phyloP scores from a whole-genome alignment of 1,140 invertebrate species.

The Adoxophyes honmai region DNA sequence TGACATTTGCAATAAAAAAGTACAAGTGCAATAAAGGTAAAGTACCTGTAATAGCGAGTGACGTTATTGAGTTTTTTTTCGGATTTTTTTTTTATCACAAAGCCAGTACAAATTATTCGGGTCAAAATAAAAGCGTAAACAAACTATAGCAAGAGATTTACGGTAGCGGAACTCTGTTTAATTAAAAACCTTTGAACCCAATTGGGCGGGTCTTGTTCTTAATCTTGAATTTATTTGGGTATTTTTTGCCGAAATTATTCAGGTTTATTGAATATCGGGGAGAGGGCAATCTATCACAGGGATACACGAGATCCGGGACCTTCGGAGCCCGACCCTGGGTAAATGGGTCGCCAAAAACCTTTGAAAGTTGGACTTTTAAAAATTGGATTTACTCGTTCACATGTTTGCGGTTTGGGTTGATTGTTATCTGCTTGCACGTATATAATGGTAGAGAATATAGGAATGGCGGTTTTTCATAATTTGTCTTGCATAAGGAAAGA shows the following conservation, averaged over 20 bases:
- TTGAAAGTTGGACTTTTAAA: slow-evolving; percentile 36
- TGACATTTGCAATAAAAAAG: too few species aligned
- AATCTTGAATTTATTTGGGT: slow-evolving; percentile 41
- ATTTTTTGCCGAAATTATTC: slow-evolving; percentile 52
- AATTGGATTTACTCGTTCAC: slow-evolving; percentile 40
- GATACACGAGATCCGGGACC: slow-evolving; percentile 28
- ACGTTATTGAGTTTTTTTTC: too few species aligned
- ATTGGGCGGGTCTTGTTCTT: slow-evolving; percentile 39
- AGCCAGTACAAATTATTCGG: too few species aligned
- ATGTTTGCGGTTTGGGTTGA: slow-evolving; percentile 20
- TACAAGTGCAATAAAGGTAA: too few species aligned
- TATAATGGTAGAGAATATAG: not conserved
- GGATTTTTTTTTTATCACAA: too few species aligned
- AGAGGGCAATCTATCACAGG: slow-evolving; percentile 42
- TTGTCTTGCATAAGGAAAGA: too few species aligned
- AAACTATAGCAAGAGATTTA: slow-evolving; percentile 9
- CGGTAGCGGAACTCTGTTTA: slow-evolving; percentile 31
- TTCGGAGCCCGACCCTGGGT: slow-evolving; percentile 28
- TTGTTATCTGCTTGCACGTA: not conserved
- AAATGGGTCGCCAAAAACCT: slow-evolving; percentile 36
- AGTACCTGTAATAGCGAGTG: too few species aligned
- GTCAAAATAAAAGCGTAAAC: too few species aligned
- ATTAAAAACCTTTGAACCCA: slow-evolving; percentile 42
- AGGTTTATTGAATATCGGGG: slow-evolving; percentile 47
- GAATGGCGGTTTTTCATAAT: not conserved